Conservation (phyloP, 1,140 invertebrate species). For the Trichogramma pretiosum region DNA sequence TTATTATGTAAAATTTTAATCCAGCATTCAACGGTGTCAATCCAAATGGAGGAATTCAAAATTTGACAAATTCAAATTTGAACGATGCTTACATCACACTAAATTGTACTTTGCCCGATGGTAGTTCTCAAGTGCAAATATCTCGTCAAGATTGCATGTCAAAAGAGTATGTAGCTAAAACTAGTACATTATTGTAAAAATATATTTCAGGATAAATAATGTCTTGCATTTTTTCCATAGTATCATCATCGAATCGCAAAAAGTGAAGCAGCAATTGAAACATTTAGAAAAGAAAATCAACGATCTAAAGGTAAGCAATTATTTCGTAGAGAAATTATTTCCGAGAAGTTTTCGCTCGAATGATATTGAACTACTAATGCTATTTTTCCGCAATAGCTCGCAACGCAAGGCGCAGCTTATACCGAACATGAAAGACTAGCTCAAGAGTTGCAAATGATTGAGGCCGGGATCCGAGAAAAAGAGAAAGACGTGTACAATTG, state of each 20-base stretch:
- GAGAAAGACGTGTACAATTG: constrained; percentile 54
- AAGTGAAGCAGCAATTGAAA: constrained; percentile 55
- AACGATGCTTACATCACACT: constrained; percentile 46
- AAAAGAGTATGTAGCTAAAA: constrained; percentile 35
- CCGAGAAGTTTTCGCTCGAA: no score
- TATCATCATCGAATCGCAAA: constrained; percentile 52
- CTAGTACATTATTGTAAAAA: constrained; percentile 8
- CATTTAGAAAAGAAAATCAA: constrained; percentile 58
- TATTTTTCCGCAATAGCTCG: constrained; percentile 32
- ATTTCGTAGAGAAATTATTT: not conserved
- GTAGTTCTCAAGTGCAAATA: constrained; percentile 29
- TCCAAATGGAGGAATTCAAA: constrained; percentile 32
- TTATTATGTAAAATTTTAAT: no score
- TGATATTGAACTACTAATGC: constrained; percentile 2
- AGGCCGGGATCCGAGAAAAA: constrained; percentile 58
- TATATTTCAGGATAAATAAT: not conserved
- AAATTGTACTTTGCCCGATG: constrained; percentile 36
- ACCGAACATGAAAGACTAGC: constrained; percentile 52
- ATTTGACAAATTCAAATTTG: constrained; percentile 28
- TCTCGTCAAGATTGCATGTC: constrained; percentile 37
- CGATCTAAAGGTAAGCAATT: constrained; percentile 49
- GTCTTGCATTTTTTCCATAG: constrained; percentile 35
- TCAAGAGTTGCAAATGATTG: constrained; percentile 57
- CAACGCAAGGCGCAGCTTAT: constrained; percentile 44
- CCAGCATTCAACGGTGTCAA: constrained; percentile 34